Conservation (phyloP, 1,140 invertebrate species). For the Geopemphigus sp. region DNA sequence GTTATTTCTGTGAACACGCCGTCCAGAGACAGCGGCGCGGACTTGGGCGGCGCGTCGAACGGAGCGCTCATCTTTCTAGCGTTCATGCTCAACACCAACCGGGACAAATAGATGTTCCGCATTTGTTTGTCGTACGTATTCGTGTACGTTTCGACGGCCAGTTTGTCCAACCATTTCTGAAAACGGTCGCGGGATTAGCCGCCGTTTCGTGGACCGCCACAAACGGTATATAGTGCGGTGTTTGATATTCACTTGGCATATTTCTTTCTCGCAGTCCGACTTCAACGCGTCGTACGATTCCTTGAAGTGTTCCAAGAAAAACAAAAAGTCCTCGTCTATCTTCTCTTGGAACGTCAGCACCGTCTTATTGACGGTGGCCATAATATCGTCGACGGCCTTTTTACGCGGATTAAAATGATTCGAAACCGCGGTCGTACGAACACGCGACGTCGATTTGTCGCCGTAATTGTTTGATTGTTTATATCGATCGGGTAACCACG, state of each 20-base stretch:
- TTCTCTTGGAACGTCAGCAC: not conserved
- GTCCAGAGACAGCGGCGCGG: not conserved
- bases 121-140: not conserved
- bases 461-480: too few relatives aligned
- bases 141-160: not conserved
- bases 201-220: too few relatives aligned
- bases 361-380: too few relatives aligned
- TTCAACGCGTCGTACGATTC: not conserved
- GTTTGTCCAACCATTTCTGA: slow-evolving; percentile 35
- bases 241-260: slow-evolving; percentile 20
- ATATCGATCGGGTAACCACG: too few relatives aligned
- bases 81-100: slow-evolving; percentile 7
- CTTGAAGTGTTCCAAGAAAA: slow-evolving; percentile 16
- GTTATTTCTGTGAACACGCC: not conserved
- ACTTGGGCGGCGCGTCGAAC: not conserved
- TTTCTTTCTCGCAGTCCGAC: slow-evolving; percentile 7
- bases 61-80: not conserved
- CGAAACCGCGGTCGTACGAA: too few relatives aligned
- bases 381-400: too few relatives aligned
- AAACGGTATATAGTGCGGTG: too few relatives aligned
- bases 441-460: too few relatives aligned
- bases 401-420: too few relatives aligned
- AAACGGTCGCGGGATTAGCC: too few relatives aligned
- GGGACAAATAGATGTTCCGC: slow-evolving; percentile 25
- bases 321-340: slow-evolving; percentile 1